These are phyloP conservation scores for Aratinga solstitialis DNA, from an alignment of 2,797 vertebrate species.

Conservation along the genomic window DNA sequence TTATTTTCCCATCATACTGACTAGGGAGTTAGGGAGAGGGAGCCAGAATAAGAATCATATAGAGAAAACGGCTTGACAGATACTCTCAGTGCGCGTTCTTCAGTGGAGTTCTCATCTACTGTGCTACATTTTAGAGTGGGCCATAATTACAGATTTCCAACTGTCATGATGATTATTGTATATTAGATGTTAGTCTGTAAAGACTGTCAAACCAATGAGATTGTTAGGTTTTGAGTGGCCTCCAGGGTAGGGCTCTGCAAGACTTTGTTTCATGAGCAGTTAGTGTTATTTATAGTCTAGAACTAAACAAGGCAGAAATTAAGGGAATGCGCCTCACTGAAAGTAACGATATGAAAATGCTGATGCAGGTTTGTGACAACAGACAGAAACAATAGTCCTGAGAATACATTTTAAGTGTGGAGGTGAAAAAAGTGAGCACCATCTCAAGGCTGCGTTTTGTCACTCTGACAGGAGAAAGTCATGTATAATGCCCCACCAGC, in stretches of 20 bases:
- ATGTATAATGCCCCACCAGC: not conserved
- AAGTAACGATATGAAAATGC: conserved; percentile 58
- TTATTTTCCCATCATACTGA: conserved; percentile 57
- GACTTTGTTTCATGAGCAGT: conserved; percentile 22
- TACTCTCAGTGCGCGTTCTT: conserved; percentile 2
- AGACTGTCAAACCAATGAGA: conserved; percentile 42
- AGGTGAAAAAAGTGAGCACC: conserved; percentile 9
- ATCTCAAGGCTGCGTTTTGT: conserved; percentile 55
- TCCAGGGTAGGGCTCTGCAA: conserved; percentile 33
- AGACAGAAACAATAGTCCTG: conserved; percentile 39
- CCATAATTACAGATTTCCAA: conserved; percentile 70
- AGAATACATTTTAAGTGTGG: conserved; percentile 12
- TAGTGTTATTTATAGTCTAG: conserved; percentile 59
- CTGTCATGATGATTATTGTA: conserved; percentile 59
- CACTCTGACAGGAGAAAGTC: conserved; percentile 5
- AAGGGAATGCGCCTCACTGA: conserved; percentile 39
- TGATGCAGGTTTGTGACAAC: conserved; percentile 21
- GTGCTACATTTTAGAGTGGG: conserved; percentile 46
- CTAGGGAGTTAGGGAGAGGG: conserved; percentile 26
- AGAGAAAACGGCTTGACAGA: conserved; percentile 50
- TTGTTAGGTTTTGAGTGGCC: conserved; percentile 36
- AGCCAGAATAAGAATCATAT: conserved; percentile 33
- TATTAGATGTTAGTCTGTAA: conserved; percentile 28
- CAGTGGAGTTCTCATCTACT: conserved; percentile 26
- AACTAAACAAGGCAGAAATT: conserved; percentile 69